These are phyloP conservation scores for Tragopan temminckii DNA, from an alignment of 2,797 vertebrate genomes.

Conservation along the genomic window DNA sequence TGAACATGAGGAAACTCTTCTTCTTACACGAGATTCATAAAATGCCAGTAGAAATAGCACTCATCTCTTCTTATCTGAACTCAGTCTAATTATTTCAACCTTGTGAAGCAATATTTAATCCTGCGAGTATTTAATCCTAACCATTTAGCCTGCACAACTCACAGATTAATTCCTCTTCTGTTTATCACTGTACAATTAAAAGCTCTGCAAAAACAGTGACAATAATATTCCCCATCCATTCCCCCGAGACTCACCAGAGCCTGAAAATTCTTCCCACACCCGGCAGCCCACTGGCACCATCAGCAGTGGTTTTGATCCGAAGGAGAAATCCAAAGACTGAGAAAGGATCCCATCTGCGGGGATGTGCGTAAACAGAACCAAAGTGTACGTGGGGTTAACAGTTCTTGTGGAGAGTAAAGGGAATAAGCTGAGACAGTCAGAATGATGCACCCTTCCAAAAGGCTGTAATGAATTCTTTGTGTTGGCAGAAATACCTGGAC, in stretches of 20 bases:
- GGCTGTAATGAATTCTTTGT: neutral
- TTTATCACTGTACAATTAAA: neutral
- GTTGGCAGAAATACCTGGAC: slow-evolving; percentile 28
- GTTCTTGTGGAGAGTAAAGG: neutral
- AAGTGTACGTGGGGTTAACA: neutral
- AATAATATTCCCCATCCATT: accelerated
- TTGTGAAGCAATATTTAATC: neutral
- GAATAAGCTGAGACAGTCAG: neutral
- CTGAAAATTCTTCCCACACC: neutral
- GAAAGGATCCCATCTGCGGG: too few species aligned
- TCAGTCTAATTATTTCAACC: neutral
- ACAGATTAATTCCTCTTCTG: neutral
- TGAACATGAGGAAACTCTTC: neutral
- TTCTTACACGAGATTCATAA: neutral
- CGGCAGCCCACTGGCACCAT: neutral
- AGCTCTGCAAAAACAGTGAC: neutral
- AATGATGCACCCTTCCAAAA: neutral
- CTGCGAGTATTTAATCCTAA: neutral
- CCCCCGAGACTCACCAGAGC: slow-evolving; percentile 51
- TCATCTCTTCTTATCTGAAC: neutral
- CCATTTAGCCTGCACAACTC: neutral
- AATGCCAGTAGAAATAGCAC: neutral
- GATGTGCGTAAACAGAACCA: neutral
- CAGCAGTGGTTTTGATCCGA: accelerated
- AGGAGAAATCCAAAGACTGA: neutral